Conservation (phyloP, 1,140 invertebrate species). For the Thaumetopoea pityocampa region DNA sequence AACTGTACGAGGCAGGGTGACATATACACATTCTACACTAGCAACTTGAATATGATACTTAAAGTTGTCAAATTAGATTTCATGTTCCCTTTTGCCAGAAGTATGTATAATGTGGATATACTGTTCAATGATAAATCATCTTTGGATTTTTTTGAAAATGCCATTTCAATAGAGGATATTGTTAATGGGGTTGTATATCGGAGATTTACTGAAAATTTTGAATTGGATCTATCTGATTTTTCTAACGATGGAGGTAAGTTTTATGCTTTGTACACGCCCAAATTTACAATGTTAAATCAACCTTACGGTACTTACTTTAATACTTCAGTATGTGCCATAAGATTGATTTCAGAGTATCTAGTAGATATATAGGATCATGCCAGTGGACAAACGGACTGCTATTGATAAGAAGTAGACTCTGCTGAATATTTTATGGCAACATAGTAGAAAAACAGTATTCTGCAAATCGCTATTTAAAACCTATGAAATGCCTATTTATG, state of each 20-base stretch:
- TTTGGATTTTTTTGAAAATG: slow-evolving; percentile 39
- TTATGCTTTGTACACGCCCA: too few relatives aligned
- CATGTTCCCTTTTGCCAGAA: slow-evolving; percentile 46
- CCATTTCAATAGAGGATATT: slow-evolving; percentile 46
- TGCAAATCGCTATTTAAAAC: too few relatives aligned
- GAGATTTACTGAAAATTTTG: slow-evolving; percentile 43
- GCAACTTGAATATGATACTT: slow-evolving; percentile 38
- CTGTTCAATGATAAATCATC: slow-evolving; percentile 56
- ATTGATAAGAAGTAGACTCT: too few relatives aligned
- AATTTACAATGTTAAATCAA: too few relatives aligned
- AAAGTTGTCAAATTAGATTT: slow-evolving; percentile 57
- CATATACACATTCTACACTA: slow-evolving; percentile 48
- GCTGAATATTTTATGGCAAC: too few relatives aligned
- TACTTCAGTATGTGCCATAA: too few relatives aligned
- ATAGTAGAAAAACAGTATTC: too few relatives aligned
- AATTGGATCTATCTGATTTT: slow-evolving; percentile 55
- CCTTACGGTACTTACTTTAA: too few relatives aligned
- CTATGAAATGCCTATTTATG: too few relatives aligned
- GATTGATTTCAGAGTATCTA: too few relatives aligned
- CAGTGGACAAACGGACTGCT: too few relatives aligned
- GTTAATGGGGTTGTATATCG: slow-evolving; percentile 38
- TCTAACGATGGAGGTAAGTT: slow-evolving; percentile 50
- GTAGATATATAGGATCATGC: too few relatives aligned
- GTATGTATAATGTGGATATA: slow-evolving; percentile 52
- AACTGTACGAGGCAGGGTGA: slow-evolving; percentile 32